These are phyloP conservation scores for Bovichtus diacanthus DNA, from an alignment of 2,797 vertebrate genomes.

Conservation along the genomic window DNA sequence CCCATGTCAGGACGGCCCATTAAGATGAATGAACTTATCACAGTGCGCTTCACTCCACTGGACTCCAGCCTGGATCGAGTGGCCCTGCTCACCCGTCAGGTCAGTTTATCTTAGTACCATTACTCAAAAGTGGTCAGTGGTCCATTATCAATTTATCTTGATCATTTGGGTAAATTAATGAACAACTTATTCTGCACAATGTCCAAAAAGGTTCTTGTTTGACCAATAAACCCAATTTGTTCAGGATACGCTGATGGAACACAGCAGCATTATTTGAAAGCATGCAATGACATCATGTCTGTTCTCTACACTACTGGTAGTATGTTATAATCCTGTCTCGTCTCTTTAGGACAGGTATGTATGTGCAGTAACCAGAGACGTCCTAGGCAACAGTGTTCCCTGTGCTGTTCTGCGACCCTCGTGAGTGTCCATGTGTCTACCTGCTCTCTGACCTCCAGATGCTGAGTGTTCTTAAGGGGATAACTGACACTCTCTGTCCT, in stretches of 20 bases:
- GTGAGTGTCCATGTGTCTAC: conserved; percentile 79
- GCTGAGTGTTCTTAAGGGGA: not conserved
- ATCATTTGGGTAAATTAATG: not conserved
- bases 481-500: not conserved
- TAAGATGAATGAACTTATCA: conserved; percentile 89
- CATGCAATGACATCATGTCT: not conserved
- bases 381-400: conserved; percentile 91
- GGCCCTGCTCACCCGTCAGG: conserved; percentile 89
- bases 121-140: not conserved
- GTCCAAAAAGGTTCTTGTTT: not conserved
- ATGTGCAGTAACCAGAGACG: conserved; percentile 91
- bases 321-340: not conserved
- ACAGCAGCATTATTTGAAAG: not conserved
- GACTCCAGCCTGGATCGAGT: conserved; percentile 89
- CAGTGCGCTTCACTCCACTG: conserved; percentile 87
- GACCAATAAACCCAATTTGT: not conserved
- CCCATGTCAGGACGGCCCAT: conserved; percentile 91
- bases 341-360: conserved; percentile 87
- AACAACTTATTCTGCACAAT: not conserved
- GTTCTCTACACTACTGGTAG: not conserved
- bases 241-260: not conserved
- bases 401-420: conserved; percentile 90
- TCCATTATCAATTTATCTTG: not conserved
- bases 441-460: not conserved
- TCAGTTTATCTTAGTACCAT: conserved; percentile 36